Conservation (phyloP, 2,113 vertebrate species). For the Saccopteryx bilineata region DNA sequence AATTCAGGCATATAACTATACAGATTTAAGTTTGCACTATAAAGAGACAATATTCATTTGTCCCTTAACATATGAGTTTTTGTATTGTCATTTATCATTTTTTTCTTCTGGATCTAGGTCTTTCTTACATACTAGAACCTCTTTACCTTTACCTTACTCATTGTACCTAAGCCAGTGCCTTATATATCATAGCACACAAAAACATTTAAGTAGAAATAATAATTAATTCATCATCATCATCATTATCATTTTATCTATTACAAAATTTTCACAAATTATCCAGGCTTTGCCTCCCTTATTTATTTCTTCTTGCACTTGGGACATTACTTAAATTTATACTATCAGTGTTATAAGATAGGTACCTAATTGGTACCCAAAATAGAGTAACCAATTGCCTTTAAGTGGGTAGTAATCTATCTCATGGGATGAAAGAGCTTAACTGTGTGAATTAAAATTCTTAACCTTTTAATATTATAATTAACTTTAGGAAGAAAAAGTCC, state of each 20-base stretch:
- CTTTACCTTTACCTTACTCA: background rate
- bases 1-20: background rate
- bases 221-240: background rate
- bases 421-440: background rate
- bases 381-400: background rate
- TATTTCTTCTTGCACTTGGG: background rate
- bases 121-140: background rate
- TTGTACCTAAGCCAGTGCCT: background rate
- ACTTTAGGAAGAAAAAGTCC: background rate
- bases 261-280: background rate
- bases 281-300: background rate
- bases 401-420: background rate
- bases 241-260: background rate
- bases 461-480: background rate
- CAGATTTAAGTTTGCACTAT: background rate
- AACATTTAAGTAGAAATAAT: conserved; percentile 10
- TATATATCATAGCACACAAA: background rate
- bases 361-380: background rate
- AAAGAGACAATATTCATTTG: background rate
- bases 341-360: background rate
- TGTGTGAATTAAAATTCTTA: background rate
- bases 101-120: background rate
- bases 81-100: background rate
- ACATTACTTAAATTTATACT: conserved; percentile 3
- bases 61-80: background rate